Conservation (phyloP, 1,140 invertebrate species). For the Globodera rostochiensis region DNA sequence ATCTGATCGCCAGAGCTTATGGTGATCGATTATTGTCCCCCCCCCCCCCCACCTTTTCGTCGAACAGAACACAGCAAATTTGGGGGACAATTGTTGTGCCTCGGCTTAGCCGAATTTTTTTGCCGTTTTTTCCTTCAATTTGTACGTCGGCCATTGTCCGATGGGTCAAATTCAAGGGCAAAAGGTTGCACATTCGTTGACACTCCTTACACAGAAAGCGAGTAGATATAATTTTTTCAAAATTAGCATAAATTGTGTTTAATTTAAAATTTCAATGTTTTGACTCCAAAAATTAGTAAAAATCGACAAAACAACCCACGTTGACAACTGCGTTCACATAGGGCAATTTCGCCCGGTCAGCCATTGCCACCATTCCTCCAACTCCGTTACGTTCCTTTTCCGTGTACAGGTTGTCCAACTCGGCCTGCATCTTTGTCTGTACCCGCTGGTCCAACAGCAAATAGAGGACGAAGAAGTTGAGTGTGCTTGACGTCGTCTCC, state of each 20-base stretch:
- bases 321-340: slow-evolving; percentile 28
- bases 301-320: background rate
- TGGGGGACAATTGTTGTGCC: slow-evolving; percentile 37
- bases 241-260: no score
- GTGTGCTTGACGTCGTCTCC: slow-evolving; percentile 24
- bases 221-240: no score
- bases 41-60: slow-evolving; percentile 31
- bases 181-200: slow-evolving; percentile 36
- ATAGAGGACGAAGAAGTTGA: slow-evolving; percentile 34
- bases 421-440: slow-evolving; percentile 26
- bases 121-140: slow-evolving; percentile 11
- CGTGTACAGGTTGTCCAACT: slow-evolving; percentile 21
- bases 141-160: slow-evolving; percentile 36
- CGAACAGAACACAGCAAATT: slow-evolving; percentile 38
- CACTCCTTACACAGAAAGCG: slow-evolving; percentile 15
- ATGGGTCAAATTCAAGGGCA: slow-evolving; percentile 38
- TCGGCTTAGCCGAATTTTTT: slow-evolving; percentile 17
- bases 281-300: no score
- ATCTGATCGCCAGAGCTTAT: slow-evolving; percentile 63
- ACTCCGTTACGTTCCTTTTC: slow-evolving; percentile 9
- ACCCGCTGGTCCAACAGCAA: slow-evolving; percentile 27
- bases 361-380: background rate
- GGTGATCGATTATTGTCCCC: background rate
- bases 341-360: slow-evolving; percentile 26
- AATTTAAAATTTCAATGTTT: no score